Base-by-base conservation (phyloP, 2,797 vertebrate genomes). In the Sphenopsis melanotis region DNA sequence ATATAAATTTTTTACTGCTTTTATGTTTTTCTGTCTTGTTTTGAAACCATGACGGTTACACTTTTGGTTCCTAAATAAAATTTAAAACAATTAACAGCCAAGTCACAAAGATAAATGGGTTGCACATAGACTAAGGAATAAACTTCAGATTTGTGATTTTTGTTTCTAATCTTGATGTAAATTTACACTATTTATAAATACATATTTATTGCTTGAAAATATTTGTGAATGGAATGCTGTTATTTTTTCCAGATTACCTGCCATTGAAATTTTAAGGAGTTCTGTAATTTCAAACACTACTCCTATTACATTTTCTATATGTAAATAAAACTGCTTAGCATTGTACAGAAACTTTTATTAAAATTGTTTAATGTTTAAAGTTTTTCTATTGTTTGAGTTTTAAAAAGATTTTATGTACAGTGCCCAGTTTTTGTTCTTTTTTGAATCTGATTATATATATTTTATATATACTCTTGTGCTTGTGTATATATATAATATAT, bases 141-240 rank as follows among this genome's bases (percentile, higher is more conserved):
- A 98, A 99, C 98, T 99, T 99, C 99, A 99, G 97, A 99, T 99
- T 99, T 99, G 98, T 99, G 98, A 98, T 99, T 99, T 98, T 99
- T 99, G 98, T 99, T 99, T 99, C 99, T 99, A 99, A 99, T 99
- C 99, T 99, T 98, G 98, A 98, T 99, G 99, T 99, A 99, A 99
- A 99, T 99, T 99, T 98, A 99, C 98, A 99, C 98, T 99, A 99
- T 99, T 99, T 99, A 99, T 99, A 99, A 99, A 99, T 99, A 98
- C 99, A 99, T 99, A 99, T 99, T 99, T 99, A 99, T 99, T 99
- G 99, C 99, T 99, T 99, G 99, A 98, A 99, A 98, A 99, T 99
- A 99, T 99, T 99, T 99, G 99, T 99, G 98, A 98, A 99, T 99
- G 98, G 99, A 99, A 99, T 99, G 99, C 99, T 99, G 98, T 99